Conservation (phyloP, 53 echinoderm and acorn worm species). For the Henricia sp. region DNA sequence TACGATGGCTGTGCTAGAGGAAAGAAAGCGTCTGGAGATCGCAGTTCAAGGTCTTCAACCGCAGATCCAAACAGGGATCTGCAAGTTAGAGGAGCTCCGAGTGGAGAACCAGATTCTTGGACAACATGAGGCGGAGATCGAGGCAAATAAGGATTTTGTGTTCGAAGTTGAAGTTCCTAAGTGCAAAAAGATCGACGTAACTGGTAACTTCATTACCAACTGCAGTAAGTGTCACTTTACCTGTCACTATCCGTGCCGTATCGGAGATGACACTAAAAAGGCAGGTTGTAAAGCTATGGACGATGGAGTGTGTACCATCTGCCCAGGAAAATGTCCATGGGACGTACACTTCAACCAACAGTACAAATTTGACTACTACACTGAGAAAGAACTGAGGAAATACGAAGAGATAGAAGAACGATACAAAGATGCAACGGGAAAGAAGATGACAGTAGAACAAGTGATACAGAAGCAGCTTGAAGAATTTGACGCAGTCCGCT, state of each 20-base stretch:
- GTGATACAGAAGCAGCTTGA: constrained; percentile 43
- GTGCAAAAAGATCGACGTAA: constrained; percentile 8
- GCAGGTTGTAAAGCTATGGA: constrained; percentile 41
- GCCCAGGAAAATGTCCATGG: constrained; percentile 64
- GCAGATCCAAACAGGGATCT: constrained; percentile 48
- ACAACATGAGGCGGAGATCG: constrained; percentile 61
- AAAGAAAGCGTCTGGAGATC: constrained; percentile 60
- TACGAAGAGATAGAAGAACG: constrained; percentile 26
- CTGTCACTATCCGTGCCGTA: constrained; percentile 61
- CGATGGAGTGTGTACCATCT: constrained; percentile 24
- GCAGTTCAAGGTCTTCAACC: constrained; percentile 63
- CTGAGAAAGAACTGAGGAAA: constrained; percentile 24
- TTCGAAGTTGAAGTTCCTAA: constrained; percentile 44
- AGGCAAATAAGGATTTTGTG: constrained; percentile 40
- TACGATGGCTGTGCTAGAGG: constrained; percentile 67
- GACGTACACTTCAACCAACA: constrained; percentile 60
- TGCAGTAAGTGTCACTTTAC: constrained; percentile 66
- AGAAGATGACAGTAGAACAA: constrained; percentile 61
- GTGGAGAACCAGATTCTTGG: constrained; percentile 49
- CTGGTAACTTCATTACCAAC: constrained; percentile 60
- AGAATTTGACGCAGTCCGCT: constrained; percentile 8
- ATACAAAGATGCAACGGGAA: constrained; percentile 54
- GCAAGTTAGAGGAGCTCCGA: constrained; percentile 56
- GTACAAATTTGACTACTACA: constrained; percentile 57
- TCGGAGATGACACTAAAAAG: constrained; percentile 36